Conservation (phyloP, 2,113 vertebrate genomes). For the Prunella himalayana region DNA sequence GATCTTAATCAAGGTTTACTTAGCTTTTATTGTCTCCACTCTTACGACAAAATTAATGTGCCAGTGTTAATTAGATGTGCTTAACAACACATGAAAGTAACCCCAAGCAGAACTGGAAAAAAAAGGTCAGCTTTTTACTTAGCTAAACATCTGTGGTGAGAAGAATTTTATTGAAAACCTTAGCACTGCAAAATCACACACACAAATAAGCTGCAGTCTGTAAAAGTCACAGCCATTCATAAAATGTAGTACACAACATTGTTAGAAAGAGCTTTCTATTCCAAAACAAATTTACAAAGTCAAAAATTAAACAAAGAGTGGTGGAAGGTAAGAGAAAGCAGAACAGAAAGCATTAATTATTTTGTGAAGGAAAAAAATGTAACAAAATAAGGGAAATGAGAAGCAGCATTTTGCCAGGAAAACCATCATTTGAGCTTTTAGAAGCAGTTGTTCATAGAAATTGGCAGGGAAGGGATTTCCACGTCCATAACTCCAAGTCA, state of each 20-base stretch:
- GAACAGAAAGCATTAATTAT: slow-evolving; percentile 1
- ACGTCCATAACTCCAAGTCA: background rate
- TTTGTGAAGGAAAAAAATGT: background rate
- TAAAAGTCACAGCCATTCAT: slow-evolving; percentile 10
- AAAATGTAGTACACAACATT: background rate
- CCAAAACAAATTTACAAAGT: background rate
- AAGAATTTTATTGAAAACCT: slow-evolving; percentile 37
- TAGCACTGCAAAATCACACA: slow-evolving; percentile 9
- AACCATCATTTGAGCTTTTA: background rate
- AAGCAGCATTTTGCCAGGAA: background rate
- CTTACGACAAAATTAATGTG: background rate
- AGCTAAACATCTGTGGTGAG: slow-evolving; percentile 24
- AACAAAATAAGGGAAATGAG: background rate
- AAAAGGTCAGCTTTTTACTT: slow-evolving; percentile 27
- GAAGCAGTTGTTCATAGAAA: background rate
- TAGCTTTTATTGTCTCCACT: background rate
- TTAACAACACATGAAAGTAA: slow-evolving; percentile 45
- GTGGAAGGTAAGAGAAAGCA: background rate
- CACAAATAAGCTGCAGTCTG: background rate
- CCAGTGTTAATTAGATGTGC: slow-evolving; percentile 29
- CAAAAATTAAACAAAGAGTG: background rate
- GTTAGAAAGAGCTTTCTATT: background rate
- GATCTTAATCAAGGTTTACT: background rate
- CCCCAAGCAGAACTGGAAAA: slow-evolving; percentile 5
- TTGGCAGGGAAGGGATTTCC: background rate